phyloP scores from a whole-genome alignment of 2,113 vertebrate genomes.

The Tympanuchus pallidicinctus region DNA sequence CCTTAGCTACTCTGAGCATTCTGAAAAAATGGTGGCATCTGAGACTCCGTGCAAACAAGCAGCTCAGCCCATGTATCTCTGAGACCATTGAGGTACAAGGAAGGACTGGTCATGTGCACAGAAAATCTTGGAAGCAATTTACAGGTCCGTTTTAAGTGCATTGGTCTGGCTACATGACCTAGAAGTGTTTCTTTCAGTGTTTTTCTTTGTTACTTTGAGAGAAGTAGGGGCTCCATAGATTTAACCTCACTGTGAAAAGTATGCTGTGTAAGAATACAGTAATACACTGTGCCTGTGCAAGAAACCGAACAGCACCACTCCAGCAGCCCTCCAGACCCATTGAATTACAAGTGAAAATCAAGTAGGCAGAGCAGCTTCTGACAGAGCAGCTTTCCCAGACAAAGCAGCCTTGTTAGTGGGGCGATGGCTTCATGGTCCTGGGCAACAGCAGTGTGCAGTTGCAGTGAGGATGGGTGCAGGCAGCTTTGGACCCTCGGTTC shows the following conservation, averaged over 20 bases:
- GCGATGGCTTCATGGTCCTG: fast-evolving
- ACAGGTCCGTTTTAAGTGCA: not conserved
- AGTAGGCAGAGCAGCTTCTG: not conserved
- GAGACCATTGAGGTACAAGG: fast-evolving
- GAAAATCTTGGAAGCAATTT: not conserved
- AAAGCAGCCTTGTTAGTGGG: fast-evolving
- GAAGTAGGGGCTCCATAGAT: fast-evolving
- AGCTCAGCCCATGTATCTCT: fast-evolving
- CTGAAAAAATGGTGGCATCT: not conserved
- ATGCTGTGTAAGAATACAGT: fast-evolving
- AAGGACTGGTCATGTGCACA: not conserved
- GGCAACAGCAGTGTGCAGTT: not conserved
- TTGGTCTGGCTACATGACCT: not conserved
- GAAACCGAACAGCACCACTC: not conserved
- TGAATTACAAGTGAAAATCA: not conserved
- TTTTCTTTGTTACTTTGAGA: not conserved
- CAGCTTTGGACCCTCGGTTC: not conserved
- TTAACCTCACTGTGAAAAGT: not conserved
- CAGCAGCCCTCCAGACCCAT: not conserved
- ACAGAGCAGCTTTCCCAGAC: not conserved
- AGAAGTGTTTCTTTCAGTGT: not conserved
- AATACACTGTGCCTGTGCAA: not conserved
- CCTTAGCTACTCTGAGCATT: not conserved
- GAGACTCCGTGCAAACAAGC: fast-evolving
- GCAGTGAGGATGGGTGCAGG: not conserved